Evolutionary conservation across 1,140 invertebrate genomes (phyloP).

Genomic region (Globodera rostochiensis): DNA sequence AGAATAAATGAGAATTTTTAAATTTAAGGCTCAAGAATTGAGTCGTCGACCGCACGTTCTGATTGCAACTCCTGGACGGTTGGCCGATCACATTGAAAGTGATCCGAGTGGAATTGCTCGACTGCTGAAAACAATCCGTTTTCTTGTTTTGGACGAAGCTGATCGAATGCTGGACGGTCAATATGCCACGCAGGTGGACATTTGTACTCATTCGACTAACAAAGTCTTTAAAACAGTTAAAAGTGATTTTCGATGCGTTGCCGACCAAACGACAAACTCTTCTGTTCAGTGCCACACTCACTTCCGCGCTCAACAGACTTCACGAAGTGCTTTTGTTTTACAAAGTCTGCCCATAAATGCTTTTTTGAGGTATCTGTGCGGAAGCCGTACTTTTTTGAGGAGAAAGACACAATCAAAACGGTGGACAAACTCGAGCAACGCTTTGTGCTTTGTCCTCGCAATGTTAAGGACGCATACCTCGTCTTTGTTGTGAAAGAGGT

Average conservation of each 20-base stretch:
- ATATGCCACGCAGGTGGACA: slow-evolving; percentile 48
- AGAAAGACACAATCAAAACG: slow-evolving; percentile 71
- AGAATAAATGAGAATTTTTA: background rate
- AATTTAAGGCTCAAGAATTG: slow-evolving; percentile 33
- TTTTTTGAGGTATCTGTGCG: slow-evolving; percentile 55
- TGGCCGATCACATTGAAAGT: slow-evolving; percentile 68
- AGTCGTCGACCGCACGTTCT: slow-evolving; percentile 69
- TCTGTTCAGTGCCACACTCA: slow-evolving; percentile 87
- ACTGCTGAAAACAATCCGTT: slow-evolving; percentile 47
- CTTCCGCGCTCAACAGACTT: slow-evolving; percentile 47
- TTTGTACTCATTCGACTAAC: background rate
- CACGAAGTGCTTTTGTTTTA: slow-evolving; percentile 36
- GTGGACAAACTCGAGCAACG: slow-evolving; percentile 32
- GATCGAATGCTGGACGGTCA: slow-evolving; percentile 61
- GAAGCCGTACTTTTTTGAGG: slow-evolving; percentile 71
- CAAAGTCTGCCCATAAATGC: slow-evolving; percentile 9
- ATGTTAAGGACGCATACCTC: slow-evolving; percentile 86
- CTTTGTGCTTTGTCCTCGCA: slow-evolving; percentile 74
- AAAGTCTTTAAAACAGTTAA: slow-evolving; percentile 71
- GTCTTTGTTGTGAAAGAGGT: slow-evolving; percentile 79
- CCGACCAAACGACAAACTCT: slow-evolving; percentile 86
- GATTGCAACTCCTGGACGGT: slow-evolving; percentile 93
- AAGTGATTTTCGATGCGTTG: slow-evolving; percentile 84
- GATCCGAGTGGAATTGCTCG: slow-evolving; percentile 27
- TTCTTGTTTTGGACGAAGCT: slow-evolving; percentile 63